Percentiles rank a stretch among this genome's conserved stretches.
Conservation (phyloP, 2,797 vertebrate genomes). For the Mus caroli region DNA sequence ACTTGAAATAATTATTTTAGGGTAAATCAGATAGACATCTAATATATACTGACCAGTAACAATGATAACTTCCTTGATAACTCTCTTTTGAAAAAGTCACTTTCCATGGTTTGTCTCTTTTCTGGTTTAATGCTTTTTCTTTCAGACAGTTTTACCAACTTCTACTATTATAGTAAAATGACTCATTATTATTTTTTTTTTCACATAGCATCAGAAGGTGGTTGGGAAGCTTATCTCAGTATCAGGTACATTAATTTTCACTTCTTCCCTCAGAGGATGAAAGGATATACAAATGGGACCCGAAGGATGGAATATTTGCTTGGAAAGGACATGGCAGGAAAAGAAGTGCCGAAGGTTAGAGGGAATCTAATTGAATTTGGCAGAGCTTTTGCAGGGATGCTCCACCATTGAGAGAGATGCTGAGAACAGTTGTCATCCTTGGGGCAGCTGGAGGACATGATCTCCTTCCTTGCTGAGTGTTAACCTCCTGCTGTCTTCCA, state of each 20-base stretch:
- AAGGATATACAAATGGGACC: slow-evolving; percentile 29
- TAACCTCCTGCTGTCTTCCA: neutral
- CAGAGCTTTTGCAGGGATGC: slow-evolving; percentile 26
- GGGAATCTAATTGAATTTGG: slow-evolving; percentile 4
- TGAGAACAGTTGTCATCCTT: neutral
- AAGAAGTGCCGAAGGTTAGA: slow-evolving; percentile 17
- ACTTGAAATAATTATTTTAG: slow-evolving; percentile 16
- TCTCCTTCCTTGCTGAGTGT: neutral
- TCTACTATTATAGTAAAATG: neutral
- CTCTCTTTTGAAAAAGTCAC: slow-evolving; percentile 25
- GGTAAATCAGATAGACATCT: neutral
- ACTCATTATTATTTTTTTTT: neutral
- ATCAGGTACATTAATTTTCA: neutral
- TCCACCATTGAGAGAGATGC: neutral
- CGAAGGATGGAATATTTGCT: neutral
- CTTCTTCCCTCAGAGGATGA: neutral
- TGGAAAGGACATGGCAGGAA: slow-evolving; percentile 42
- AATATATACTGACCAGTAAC: neutral
- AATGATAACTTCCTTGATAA: neutral
- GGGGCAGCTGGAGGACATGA: neutral
- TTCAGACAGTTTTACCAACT: slow-evolving; percentile 33
- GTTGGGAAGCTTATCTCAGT: slow-evolving; percentile 10
- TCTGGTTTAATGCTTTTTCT: slow-evolving; percentile 54
- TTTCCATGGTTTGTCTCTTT: slow-evolving; percentile 36
- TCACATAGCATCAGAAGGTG: neutral